Percentiles rank a stretch among this genome's conserved stretches.
Evolutionary conservation across 2,797 vertebrate genomes (phyloP).

Genomic region (Streptopelia turtur): DNA sequence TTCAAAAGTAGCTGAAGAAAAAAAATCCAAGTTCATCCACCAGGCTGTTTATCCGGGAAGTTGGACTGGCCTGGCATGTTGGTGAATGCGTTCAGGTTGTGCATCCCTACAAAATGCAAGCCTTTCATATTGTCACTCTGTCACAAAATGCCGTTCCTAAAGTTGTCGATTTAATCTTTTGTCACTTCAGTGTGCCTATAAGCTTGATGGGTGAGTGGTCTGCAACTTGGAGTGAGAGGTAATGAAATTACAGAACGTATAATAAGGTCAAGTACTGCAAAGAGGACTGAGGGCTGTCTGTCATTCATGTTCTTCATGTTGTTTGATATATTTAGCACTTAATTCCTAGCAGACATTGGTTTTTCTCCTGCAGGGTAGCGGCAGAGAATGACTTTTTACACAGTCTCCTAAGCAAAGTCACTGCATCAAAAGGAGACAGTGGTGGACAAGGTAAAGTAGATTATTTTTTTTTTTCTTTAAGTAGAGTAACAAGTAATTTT

Average conservation of each 20-base stretch:
- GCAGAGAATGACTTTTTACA: conserved; percentile 96
- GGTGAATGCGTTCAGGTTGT: not conserved
- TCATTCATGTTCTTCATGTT: not conserved
- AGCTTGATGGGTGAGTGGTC: not conserved
- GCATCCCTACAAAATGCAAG: not conserved
- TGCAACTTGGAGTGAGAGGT: not conserved
- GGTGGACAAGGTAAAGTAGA: conserved; percentile 91
- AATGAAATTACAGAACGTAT: not conserved
- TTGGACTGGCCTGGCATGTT: not conserved
- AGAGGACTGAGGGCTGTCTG: not conserved
- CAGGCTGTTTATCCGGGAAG: not conserved
- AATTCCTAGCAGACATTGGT: not conserved
- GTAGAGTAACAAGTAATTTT: not conserved
- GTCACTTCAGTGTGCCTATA: not conserved
- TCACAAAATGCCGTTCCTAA: not conserved
- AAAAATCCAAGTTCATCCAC: not conserved
- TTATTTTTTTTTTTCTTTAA: not conserved
- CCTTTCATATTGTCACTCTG: not conserved
- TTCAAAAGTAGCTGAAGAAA: not conserved
- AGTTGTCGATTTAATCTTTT: not conserved
- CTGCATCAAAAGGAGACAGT: conserved; percentile 89
- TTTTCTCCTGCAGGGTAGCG: conserved; percentile 80
- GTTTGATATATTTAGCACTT: not conserved
- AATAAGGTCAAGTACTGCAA: not conserved
- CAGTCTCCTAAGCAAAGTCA: conserved; percentile 91